phyloP scores from a whole-genome alignment of 2,888 invertebrate species.

The Agrochola lychnidis region DNA sequence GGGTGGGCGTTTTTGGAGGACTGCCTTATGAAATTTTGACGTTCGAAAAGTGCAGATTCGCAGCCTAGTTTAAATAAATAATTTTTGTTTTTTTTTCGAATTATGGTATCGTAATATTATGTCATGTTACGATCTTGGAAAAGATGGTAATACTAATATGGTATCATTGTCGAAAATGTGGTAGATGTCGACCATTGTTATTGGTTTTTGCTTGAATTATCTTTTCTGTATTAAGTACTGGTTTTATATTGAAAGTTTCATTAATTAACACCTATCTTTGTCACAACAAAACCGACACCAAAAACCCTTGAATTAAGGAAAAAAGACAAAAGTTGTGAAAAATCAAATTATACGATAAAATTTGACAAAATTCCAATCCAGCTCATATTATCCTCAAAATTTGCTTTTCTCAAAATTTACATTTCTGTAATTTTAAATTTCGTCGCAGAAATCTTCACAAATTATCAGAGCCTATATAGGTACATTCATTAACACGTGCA shows the following conservation, averaged over 20 bases:
- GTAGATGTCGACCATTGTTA: too few relatives aligned
- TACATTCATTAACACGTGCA: slow-evolving; percentile 21
- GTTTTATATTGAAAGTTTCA: neutral
- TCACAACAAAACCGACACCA: too few relatives aligned
- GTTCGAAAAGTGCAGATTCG: too few relatives aligned
- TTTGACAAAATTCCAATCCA: neutral
- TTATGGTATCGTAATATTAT: too few relatives aligned
- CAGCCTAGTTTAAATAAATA: too few relatives aligned
- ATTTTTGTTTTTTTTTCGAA: too few relatives aligned
- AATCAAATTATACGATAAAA: neutral
- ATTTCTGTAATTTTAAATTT: neutral
- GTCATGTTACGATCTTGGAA: neutral
- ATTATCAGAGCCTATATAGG: slow-evolving; percentile 29
- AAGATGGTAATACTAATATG: neutral
- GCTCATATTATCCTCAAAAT: neutral
- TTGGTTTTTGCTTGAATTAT: too few relatives aligned
- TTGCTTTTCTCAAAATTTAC: neutral
- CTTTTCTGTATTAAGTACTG: neutral
- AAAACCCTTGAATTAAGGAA: neutral
- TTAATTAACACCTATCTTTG: neutral
- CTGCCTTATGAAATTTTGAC: too few relatives aligned
- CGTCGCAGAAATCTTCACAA: neutral
- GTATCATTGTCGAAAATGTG: too few relatives aligned
- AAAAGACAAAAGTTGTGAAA: neutral
- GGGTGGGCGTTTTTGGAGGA: too few relatives aligned